A percentile compares a stretch with the other conserved stretches of the same genome.
Conservation (phyloP, 2,888 invertebrate genomes). For the Cerastoderma edule region DNA sequence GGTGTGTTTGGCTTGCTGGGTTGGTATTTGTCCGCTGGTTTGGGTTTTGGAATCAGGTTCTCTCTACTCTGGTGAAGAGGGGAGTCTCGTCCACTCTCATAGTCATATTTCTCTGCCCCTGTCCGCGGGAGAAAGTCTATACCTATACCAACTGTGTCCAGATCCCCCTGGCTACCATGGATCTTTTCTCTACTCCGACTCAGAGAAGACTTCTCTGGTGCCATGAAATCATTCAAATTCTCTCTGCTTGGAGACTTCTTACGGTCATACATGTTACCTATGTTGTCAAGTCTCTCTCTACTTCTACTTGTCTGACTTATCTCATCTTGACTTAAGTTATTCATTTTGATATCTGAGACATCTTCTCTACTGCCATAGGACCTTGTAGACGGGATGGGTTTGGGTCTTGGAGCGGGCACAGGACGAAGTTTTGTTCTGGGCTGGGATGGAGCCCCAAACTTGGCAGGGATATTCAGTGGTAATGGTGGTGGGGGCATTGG, state of each 20-base stretch:
- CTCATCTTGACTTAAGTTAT: conserved; percentile 59
- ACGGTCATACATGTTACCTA: conserved; percentile 42
- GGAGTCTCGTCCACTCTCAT: conserved; percentile 46
- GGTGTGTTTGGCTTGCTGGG: conserved; percentile 22
- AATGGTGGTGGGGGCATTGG: conserved; percentile 63
- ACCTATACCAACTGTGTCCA: conserved; percentile 39
- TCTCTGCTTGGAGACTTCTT: conserved; percentile 56
- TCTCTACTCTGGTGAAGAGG: conserved; percentile 57
- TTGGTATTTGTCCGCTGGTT: conserved; percentile 28
- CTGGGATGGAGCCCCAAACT: conserved; percentile 38
- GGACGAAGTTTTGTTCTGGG: conserved; percentile 34
- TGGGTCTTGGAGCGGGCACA: conserved; percentile 64
- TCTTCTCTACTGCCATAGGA: conserved; percentile 56
- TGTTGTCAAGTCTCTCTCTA: conserved; percentile 58
- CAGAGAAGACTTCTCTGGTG: conserved; percentile 30
- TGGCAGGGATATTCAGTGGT: conserved; percentile 59
- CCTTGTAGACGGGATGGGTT: conserved; percentile 51
- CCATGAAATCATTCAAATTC: conserved; percentile 36
- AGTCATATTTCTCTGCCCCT: conserved; percentile 26
- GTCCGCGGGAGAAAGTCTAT: conserved; percentile 45
- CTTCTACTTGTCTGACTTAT: conserved; percentile 49
- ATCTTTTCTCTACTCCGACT: conserved; percentile 36
- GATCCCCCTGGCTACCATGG: conserved; percentile 24
- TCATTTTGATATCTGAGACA: conserved; percentile 40
- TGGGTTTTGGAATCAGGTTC: conserved; percentile 48